These are phyloP conservation scores for Pogonomyrmex barbatus DNA, from an alignment of 1,140 invertebrate species.

Conservation along the genomic window DNA sequence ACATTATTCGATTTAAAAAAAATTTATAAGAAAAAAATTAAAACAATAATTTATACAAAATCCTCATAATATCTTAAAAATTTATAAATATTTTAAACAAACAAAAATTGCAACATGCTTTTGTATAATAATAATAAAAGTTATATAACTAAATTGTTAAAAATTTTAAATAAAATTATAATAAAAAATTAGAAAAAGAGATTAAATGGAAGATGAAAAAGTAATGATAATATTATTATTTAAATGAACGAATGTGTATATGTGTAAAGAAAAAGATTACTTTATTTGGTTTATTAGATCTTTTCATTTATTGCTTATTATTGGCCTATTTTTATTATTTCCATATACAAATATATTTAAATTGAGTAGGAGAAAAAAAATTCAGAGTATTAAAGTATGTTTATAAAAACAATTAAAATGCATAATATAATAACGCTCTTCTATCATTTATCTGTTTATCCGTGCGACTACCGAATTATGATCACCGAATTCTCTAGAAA, in stretches of 20 bases:
- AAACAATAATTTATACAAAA: background rate
- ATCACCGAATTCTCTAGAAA: conserved; percentile 58
- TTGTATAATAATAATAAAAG: background rate
- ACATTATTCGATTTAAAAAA: no score
- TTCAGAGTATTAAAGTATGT: background rate
- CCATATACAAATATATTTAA: background rate
- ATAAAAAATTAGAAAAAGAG: background rate
- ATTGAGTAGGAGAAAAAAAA: background rate
- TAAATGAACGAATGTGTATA: background rate
- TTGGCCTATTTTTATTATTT: background rate
- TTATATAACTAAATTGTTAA: background rate
- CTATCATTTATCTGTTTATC: conserved; percentile 35
- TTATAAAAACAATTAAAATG: background rate
- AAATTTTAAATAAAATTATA: background rate
- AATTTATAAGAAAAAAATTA: background rate
- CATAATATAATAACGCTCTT: background rate
- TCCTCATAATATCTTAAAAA: background rate
- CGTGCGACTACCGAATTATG: conserved; percentile 19
- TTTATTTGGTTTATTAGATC: background rate
- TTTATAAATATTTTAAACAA: background rate
- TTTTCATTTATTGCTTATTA: background rate
- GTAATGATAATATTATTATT: background rate
- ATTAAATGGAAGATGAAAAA: background rate
- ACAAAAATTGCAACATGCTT: background rate
- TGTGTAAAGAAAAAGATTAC: background rate